phyloP scores from a whole-genome alignment of 2,888 invertebrate species.

The Drosophila kambysellisi region DNA sequence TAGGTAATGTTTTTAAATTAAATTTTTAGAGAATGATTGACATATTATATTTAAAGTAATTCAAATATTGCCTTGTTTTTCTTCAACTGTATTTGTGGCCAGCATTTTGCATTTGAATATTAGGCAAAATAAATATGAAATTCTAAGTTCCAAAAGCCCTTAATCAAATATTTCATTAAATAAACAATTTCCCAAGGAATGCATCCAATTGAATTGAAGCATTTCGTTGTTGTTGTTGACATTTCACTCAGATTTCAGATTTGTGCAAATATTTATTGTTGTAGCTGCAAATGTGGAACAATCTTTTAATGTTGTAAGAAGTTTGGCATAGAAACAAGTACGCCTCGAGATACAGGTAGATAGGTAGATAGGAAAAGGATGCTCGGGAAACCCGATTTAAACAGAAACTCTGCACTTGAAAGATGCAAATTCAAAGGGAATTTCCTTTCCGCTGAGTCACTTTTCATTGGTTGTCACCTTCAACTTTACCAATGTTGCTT shows the following conservation, averaged over 20 bases:
- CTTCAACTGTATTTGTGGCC: neutral
- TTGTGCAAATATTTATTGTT: neutral
- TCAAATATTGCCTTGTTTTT: neutral
- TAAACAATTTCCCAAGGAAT: conserved; percentile 18
- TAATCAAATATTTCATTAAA: conserved; percentile 10
- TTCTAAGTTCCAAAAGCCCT: conserved; percentile 10
- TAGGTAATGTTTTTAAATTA: neutral
- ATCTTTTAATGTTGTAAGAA: neutral
- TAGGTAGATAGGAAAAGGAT: neutral
- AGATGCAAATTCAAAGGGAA: conserved; percentile 9
- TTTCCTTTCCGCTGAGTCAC: conserved; percentile 23
- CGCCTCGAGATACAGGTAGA: too few species aligned
- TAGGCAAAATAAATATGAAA: conserved; percentile 34
- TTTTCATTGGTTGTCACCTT: conserved; percentile 17
- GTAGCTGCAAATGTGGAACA: neutral
- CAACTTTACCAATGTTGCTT: conserved; percentile 9
- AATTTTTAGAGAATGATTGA: neutral
- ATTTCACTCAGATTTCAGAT: neutral
- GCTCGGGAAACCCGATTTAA: neutral
- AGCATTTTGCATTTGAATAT: conserved; percentile 48
- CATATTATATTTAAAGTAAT: neutral
- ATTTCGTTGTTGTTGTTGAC: neutral
- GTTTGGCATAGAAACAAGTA: conserved; percentile 1
- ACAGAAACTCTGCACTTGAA: neutral
- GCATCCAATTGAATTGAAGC: conserved; percentile 1